A percentile compares a stretch with the other conserved stretches of the same genome.
phyloP scores from a whole-genome alignment of 2,797 vertebrate genomes.

The Hephaestus fuliginosus region DNA sequence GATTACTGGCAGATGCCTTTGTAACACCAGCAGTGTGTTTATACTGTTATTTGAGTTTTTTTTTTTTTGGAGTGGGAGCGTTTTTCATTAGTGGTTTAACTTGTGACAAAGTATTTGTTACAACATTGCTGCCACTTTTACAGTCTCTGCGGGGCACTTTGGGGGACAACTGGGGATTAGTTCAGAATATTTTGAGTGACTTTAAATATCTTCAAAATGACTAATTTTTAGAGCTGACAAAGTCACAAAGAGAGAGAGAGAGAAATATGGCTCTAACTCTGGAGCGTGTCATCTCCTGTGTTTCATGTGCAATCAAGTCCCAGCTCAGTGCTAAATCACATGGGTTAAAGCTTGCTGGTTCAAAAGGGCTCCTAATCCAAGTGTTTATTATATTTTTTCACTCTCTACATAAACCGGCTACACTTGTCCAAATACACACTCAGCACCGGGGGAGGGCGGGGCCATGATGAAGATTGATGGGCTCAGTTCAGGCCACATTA shows the following conservation, averaged over 20 bases:
- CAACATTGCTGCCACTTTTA: not conserved
- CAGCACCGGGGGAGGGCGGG: conserved; percentile 70
- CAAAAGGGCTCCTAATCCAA: conserved; percentile 82
- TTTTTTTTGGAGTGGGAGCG: too few relatives aligned
- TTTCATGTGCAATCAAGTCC: conserved; percentile 71
- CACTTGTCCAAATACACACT: conserved; percentile 86
- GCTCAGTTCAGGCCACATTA: conserved; percentile 74
- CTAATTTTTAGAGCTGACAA: conserved; percentile 18
- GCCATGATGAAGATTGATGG: conserved; percentile 84
- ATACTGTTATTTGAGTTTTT: too few relatives aligned
- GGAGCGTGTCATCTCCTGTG: conserved; percentile 50
- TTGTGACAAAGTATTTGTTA: not conserved
- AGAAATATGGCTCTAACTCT: conserved; percentile 39
- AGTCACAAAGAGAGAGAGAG: conserved; percentile 11
- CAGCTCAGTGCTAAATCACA: conserved; percentile 63
- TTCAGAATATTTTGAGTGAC: conserved; percentile 21
- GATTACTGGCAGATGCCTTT: not conserved
- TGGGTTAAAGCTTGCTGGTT: conserved; percentile 66
- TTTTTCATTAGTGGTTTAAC: not conserved
- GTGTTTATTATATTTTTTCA: conserved; percentile 89
- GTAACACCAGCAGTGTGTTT: not conserved
- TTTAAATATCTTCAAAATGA: conserved; percentile 41
- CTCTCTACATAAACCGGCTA: conserved; percentile 84
- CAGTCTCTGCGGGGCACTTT: not conserved
- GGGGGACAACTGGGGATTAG: conserved; percentile 9